Evolutionary conservation across 2,888 invertebrate genomes (phyloP), one percentile per base, ranked within the genome.

Genomic region (Tetropium fuscum): DNA sequence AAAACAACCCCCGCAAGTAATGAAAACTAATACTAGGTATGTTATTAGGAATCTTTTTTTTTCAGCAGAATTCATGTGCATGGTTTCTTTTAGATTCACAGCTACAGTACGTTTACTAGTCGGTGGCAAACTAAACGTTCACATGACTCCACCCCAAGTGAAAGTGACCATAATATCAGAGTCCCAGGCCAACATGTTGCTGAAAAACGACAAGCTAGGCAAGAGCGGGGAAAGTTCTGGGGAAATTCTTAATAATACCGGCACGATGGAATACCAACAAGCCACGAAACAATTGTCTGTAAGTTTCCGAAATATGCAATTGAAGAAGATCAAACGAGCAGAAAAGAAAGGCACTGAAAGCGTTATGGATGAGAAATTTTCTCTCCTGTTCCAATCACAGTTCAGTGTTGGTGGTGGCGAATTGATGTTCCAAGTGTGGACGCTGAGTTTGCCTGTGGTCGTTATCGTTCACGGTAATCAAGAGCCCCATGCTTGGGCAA

Each of bases 381-480:
- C 97, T 0, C 85, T 98, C 1, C 85, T 97, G 0, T 98, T 98
- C 81, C 94, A 95, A 78, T 95, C 96, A 0, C 92, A 94, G 75
- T 97, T 98, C 82, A 93, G 91, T 69, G 94, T 97, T 7, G 95
- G 95, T 0, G 93, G 92, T 0, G 94, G 94, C 0, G 94, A 95
- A 78, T 82, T 95, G 0, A 74, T 77, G 73, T 78, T 75, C 3
- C 79, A 91, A 87, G 93, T 94, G 51, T 95, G 98, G 98, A 98
- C 98, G 0, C 84, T 99, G 7, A 98, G 98, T 0, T 84, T 99
- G 56, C 99, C 99, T 0, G 97, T 98, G 32, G 98, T 99, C 53
- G 98, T 99, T 18, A 98, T 98, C 45, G 98, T 99, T 0, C 99
- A 99, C 81, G 98, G 98, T 0, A 98, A 98, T 82, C 99, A 99